These are phyloP conservation scores for Cataglyphis albicans DNA, from an alignment of 2,888 invertebrate genomes.

Conservation along the genomic window DNA sequence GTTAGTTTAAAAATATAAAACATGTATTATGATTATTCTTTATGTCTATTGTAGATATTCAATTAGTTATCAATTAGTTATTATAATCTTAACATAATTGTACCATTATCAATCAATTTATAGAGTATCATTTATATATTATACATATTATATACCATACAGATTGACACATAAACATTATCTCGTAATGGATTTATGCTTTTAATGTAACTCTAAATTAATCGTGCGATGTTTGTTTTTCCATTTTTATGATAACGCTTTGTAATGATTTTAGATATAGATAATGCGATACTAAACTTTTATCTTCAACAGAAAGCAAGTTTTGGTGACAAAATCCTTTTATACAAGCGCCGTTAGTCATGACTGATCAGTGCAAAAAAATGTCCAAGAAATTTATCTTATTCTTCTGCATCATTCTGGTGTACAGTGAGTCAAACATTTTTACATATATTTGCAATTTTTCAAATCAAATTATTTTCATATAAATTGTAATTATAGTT, in stretches of 20 bases:
- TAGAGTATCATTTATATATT: conserved; percentile 56
- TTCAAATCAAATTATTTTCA: conserved; percentile 9
- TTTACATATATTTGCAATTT: neutral
- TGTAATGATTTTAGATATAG: conserved; percentile 43
- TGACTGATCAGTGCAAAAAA: conserved; percentile 7
- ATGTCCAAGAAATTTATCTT: conserved; percentile 55
- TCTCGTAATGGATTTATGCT: neutral
- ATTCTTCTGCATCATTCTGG: conserved; percentile 48
- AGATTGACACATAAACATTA: conserved; percentile 12
- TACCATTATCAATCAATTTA: conserved; percentile 65
- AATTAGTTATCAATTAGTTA: conserved; percentile 42
- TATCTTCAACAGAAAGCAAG: neutral
- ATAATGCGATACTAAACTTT: neutral
- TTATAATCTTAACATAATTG: conserved; percentile 65
- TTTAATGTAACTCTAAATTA: conserved; percentile 40
- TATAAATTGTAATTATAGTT: conserved; percentile 51
- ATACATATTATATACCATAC: conserved; percentile 14
- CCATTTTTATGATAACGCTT: conserved; percentile 38
- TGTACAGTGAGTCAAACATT: conserved; percentile 54
- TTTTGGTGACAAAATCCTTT: neutral
- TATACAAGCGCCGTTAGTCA: conserved; percentile 3
- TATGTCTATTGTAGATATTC: neutral
- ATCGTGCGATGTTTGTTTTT: conserved; percentile 46
- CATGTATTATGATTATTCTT: neutral
- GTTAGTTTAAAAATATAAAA: neutral